Evolutionary conservation across 2,888 invertebrate genomes (phyloP), one percentile per base, ranked within the genome.

Genomic region (Andrena praecox): DNA sequence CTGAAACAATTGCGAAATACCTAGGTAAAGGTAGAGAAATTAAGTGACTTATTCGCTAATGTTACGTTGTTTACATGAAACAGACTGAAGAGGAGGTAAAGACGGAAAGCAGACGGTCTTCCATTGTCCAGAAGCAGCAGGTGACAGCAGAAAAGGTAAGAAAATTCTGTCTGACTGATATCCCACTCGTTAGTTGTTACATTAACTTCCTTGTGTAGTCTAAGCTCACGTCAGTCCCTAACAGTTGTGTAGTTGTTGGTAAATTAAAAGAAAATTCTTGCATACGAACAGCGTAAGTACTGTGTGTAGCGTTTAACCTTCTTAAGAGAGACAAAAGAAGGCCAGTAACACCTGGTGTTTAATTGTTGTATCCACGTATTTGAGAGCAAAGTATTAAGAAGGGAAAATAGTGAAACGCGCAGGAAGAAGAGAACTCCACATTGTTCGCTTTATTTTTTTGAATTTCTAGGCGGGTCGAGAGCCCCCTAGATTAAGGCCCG

Each of bases 31-130:
- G 12, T 16, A 48, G 20, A 31, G 8, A 54, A 16, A 10, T 16
- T 27, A 27, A 0, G 4, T 12, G n/a, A 50, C 33, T 42, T 1
- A 6, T 29, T 12, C 7, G 8, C 3, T 52, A 60, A 66, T 31
- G 7, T 16, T 59, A 64, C 1, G 0, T 62, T 50, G 5, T 52
- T 68, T 63, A 1, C 7, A 7, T 67, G 56, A 12, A 33, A 70
- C 50, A 93, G 93, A 88, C 90, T 69, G 94, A 95, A 85, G 95
- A 95, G 89, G 94, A 95, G 91, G 90, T 92, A 56, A 94, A 91
- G 85, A 92, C 93, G 71, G 95, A 95, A 87, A 95, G 95, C 85
- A 94, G 94, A 85, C 93, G 94, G 67, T 94, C 95, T 29, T 95
- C 95, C 35, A 88, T 94, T 50, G 89, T 93, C 48, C 94, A 94